Conservation (phyloP, 2,888 invertebrate genomes). For the Sisyra terminalis region DNA sequence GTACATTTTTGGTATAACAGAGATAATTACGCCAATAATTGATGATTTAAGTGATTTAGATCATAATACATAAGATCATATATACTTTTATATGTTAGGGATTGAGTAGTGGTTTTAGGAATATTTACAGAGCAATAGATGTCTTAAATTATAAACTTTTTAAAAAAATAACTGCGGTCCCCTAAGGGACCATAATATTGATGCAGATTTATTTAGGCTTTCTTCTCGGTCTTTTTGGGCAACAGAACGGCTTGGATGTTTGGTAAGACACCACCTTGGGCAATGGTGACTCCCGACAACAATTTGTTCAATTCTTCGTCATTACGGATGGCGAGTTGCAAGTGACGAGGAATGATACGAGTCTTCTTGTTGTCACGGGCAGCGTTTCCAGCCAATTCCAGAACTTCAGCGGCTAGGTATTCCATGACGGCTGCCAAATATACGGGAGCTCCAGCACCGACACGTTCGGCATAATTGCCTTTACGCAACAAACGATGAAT, state of each 20-base stretch:
- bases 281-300: constrained; percentile 61
- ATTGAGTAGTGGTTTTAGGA: too few species aligned
- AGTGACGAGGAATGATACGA: constrained; percentile 60
- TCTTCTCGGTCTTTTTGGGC: constrained; percentile 44
- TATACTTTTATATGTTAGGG: too few species aligned
- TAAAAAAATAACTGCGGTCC: too few species aligned
- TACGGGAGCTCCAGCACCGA: constrained; percentile 36
- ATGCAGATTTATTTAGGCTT: too few species aligned
- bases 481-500: constrained; percentile 40
- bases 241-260: constrained; percentile 59
- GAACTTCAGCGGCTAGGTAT: constrained; percentile 50
- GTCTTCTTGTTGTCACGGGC: constrained; percentile 52
- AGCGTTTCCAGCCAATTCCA: constrained; percentile 49
- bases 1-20: too few species aligned
- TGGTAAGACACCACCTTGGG: constrained; percentile 72
- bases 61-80: too few species aligned
- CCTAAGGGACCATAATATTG: too few species aligned
- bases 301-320: constrained; percentile 70
- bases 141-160: too few species aligned
- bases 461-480: constrained; percentile 43
- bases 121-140: too few species aligned
- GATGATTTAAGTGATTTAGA: too few species aligned
- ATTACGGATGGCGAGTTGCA: constrained; percentile 63
- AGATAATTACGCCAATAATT: too few species aligned
- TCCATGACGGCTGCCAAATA: constrained; percentile 42